Conservation (phyloP, 2,888 invertebrate genomes). For the Ischnus inquisitorius region DNA sequence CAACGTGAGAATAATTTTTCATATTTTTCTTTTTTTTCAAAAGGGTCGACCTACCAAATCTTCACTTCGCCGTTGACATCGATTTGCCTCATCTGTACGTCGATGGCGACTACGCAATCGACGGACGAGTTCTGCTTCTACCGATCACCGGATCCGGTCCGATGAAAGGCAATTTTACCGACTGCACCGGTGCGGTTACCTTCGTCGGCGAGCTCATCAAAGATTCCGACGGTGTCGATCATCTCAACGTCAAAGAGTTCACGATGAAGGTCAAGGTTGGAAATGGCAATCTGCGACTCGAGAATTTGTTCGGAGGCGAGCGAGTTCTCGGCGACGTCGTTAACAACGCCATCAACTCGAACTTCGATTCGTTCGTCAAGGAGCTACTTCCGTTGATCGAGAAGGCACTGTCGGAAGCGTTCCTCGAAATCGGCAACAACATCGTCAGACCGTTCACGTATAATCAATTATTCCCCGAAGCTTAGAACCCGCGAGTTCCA, state of each 20-base stretch:
- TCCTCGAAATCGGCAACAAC: conserved; percentile 87
- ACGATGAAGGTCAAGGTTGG: conserved; percentile 86
- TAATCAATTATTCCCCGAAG: conserved; percentile 87
- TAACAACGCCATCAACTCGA: conserved; percentile 88
- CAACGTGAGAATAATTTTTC: background rate
- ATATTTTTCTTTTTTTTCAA: conserved; percentile 70
- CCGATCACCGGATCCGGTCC: conserved; percentile 88
- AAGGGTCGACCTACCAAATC: conserved; percentile 87
- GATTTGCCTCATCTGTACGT: conserved; percentile 87
- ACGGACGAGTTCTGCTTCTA: conserved; percentile 87
- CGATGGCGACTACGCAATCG: conserved; percentile 87
- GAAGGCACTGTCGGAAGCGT: conserved; percentile 86
- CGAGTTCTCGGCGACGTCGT: conserved; percentile 87
- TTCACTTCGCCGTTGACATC: conserved; percentile 86
- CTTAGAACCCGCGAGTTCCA: background rate
- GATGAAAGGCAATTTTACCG: conserved; percentile 88
- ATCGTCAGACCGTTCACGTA: conserved; percentile 87
- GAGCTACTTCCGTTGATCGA: conserved; percentile 88
- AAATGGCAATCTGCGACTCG: conserved; percentile 87
- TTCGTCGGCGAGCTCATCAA: conserved; percentile 83
- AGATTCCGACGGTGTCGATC: conserved; percentile 85
- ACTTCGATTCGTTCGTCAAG: conserved; percentile 87
- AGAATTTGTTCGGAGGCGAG: conserved; percentile 89
- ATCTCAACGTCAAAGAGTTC: conserved; percentile 86
- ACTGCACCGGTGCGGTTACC: conserved; percentile 86